phyloP scores from a whole-genome alignment of 2,888 invertebrate species.

The Erebia palarica region DNA sequence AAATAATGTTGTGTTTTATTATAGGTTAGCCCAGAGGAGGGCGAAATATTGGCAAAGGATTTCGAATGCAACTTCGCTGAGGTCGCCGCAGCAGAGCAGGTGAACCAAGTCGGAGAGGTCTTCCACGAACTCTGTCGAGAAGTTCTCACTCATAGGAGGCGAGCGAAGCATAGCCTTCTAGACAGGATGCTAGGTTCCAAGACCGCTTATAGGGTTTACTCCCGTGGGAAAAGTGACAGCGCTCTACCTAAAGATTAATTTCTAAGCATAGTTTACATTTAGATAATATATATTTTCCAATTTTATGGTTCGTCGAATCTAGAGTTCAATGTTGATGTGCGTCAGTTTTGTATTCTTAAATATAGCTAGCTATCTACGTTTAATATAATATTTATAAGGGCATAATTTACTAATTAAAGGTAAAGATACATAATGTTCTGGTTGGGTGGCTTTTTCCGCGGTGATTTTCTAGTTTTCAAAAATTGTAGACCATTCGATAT shows the following conservation, averaged over 20 bases:
- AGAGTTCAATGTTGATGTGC: neutral
- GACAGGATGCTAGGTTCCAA: slow-evolving; percentile 92
- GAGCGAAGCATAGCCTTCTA: slow-evolving; percentile 92
- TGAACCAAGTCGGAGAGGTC: slow-evolving; percentile 91
- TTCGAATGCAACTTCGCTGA: slow-evolving; percentile 94
- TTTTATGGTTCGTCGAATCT: slow-evolving; percentile 24
- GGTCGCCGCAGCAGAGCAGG: slow-evolving; percentile 94
- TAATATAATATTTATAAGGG: too few species aligned
- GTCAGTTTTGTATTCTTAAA: too few species aligned
- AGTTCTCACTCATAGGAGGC: slow-evolving; percentile 88
- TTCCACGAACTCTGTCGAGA: slow-evolving; percentile 93
- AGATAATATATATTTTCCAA: slow-evolving; percentile 36
- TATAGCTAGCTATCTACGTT: too few species aligned
- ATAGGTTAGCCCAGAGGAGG: slow-evolving; percentile 91
- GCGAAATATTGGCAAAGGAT: slow-evolving; percentile 93
- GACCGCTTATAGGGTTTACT: slow-evolving; percentile 87
- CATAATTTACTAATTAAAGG: too few species aligned
- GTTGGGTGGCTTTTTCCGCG: too few species aligned
- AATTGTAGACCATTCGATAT: too few species aligned
- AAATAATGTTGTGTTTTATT: slow-evolving; percentile 16
- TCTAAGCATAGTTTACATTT: slow-evolving; percentile 38
- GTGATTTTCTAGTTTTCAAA: too few species aligned
- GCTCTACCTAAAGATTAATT: slow-evolving; percentile 90
- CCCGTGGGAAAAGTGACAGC: slow-evolving; percentile 94
- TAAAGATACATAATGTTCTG: too few species aligned